Conservation (phyloP, 2,888 invertebrate genomes). For the Pyrocoelia pectoralis region DNA sequence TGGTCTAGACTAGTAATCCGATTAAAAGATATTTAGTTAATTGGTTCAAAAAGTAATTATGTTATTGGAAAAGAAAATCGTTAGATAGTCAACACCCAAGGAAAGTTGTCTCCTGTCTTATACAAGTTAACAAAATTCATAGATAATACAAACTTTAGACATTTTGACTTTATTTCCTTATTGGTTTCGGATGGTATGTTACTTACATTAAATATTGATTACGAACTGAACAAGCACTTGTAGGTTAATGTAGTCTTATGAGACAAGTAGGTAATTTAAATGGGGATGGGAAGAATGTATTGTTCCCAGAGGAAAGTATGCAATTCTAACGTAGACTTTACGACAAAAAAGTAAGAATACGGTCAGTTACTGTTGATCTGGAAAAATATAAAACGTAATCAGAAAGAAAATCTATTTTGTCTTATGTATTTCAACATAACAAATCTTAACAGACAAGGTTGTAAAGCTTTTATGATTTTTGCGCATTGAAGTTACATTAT, state of each 20-base stretch:
- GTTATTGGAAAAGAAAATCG: neutral
- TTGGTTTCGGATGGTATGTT: no score
- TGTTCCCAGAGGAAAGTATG: neutral
- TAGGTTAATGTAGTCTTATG: neutral
- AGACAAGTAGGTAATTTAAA: no score
- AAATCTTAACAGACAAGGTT: neutral
- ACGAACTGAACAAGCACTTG: neutral
- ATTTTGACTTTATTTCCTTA: no score
- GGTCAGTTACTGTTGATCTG: neutral
- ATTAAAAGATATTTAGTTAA: neutral
- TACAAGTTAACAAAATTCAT: neutral
- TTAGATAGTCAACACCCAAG: neutral
- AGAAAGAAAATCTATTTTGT: constrained; percentile 1
- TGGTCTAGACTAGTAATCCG: constrained; percentile 1
- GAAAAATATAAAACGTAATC: neutral
- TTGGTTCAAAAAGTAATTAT: neutral
- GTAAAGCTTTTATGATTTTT: neutral
- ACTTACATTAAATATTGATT: neutral
- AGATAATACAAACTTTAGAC: no score
- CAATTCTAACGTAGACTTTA: neutral
- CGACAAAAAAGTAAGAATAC: neutral
- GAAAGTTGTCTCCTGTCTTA: neutral
- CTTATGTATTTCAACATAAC: neutral
- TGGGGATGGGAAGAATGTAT: neutral
- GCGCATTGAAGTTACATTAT: neutral